phyloP scores from a whole-genome alignment of 2,888 invertebrate genomes.

The Eupithecia subfuscata region DNA sequence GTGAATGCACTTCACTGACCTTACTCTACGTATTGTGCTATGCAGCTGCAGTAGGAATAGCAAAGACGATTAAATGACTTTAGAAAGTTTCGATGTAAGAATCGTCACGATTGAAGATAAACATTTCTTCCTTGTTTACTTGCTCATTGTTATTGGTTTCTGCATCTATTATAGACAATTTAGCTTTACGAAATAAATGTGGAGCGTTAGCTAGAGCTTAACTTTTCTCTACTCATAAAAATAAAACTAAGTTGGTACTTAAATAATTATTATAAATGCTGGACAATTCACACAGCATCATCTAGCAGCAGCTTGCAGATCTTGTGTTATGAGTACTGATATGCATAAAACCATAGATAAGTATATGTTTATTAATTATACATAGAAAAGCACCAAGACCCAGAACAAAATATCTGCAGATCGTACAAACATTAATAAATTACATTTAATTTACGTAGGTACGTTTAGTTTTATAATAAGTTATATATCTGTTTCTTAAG shows the following conservation, averaged over 20 bases:
- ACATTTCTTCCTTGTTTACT: neutral
- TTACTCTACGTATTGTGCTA: slow-evolving; percentile 69
- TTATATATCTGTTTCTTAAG: too few species aligned
- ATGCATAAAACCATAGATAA: neutral
- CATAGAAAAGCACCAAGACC: neutral
- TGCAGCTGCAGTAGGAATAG: slow-evolving; percentile 53
- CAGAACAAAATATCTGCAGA: neutral
- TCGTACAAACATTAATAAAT: too few species aligned
- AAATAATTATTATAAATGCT: neutral
- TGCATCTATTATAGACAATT: neutral
- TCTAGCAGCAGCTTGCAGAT: neutral
- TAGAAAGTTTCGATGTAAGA: slow-evolving; percentile 1
- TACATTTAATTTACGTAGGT: too few species aligned
- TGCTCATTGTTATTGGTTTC: neutral
- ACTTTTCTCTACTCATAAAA: neutral
- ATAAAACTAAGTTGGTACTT: neutral
- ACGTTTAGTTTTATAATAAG: too few species aligned
- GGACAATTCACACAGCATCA: neutral
- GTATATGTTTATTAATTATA: neutral
- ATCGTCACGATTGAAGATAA: neutral
- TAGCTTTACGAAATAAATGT: neutral
- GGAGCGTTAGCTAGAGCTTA: neutral
- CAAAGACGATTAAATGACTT: slow-evolving; percentile 36
- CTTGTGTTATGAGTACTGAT: too few species aligned
- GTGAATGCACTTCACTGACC: slow-evolving; percentile 81